Percentiles rank a stretch among this genome's conserved stretches.
Evolutionary conservation across 2,113 vertebrate genomes (phyloP).

Genomic region (Felis chaus): DNA sequence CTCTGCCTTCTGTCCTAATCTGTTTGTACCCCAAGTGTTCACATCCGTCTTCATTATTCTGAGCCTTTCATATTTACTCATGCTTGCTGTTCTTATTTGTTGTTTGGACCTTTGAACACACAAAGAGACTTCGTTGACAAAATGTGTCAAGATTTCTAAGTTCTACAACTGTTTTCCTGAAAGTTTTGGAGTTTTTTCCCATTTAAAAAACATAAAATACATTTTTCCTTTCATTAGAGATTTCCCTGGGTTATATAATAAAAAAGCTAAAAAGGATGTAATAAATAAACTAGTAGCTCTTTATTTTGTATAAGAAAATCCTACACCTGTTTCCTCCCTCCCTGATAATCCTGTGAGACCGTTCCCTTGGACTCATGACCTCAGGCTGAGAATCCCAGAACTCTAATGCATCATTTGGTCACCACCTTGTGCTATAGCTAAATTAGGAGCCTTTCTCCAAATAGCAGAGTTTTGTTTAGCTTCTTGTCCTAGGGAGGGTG

Average conservation of each 20-base stretch:
- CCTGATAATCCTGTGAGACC: not conserved
- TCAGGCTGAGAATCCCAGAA: not conserved
- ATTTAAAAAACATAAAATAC: not conserved
- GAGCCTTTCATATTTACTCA: not conserved
- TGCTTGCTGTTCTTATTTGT: not conserved
- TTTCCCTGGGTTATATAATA: not conserved
- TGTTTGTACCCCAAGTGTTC: not conserved
- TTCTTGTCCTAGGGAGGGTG: not conserved
- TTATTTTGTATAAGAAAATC: not conserved
- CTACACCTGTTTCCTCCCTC: not conserved
- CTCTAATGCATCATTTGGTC: not conserved
- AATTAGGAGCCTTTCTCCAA: not conserved
- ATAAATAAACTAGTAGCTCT: not conserved
- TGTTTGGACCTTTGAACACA: not conserved
- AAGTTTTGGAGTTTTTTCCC: not conserved
- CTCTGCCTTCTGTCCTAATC: not conserved
- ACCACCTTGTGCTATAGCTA: not conserved
- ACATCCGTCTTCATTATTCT: not conserved
- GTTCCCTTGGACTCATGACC: not conserved
- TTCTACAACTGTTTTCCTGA: not conserved
- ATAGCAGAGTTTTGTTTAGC: not conserved
- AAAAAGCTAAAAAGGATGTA: not conserved
- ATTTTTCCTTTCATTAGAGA: not conserved
- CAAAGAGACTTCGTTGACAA: not conserved
- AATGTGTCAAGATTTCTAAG: not conserved